Conservation (phyloP, 1,140 invertebrate species). For the Drosophila malerkotliana region DNA sequence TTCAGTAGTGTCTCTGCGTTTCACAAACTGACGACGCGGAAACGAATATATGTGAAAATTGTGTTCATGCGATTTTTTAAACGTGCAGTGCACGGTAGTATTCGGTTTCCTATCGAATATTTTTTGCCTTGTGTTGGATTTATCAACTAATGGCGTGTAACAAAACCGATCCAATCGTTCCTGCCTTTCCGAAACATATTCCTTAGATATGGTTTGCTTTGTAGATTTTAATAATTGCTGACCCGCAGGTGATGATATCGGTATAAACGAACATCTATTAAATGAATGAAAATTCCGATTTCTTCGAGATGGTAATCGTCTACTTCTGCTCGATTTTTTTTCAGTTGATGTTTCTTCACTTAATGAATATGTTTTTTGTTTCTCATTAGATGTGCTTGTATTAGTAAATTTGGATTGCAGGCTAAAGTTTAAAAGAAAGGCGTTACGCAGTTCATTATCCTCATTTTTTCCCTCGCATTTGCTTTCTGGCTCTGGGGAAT, state of each 20-base stretch:
- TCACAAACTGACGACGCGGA: slow-evolving; percentile 77
- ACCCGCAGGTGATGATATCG: slow-evolving; percentile 86
- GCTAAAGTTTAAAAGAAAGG: slow-evolving; percentile 78
- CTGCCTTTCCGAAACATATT: slow-evolving; percentile 85
- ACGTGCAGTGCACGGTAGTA: slow-evolving; percentile 84
- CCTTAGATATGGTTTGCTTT: slow-evolving; percentile 84
- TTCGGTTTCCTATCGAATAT: slow-evolving; percentile 84
- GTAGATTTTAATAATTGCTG: slow-evolving; percentile 85
- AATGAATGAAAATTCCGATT: slow-evolving; percentile 84
- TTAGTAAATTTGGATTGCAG: slow-evolving; percentile 59
- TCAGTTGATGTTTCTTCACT: slow-evolving; percentile 50
- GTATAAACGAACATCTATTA: slow-evolving; percentile 85
- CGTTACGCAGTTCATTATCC: slow-evolving; percentile 69
- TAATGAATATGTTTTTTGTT: slow-evolving; percentile 52
- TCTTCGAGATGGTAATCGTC: slow-evolving; percentile 84
- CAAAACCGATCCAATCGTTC: slow-evolving; percentile 85
- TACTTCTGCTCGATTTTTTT: slow-evolving; percentile 58
- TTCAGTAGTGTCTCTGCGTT: slow-evolving; percentile 63
- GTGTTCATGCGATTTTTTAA: slow-evolving; percentile 76
- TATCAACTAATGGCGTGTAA: slow-evolving; percentile 84
- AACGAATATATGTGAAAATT: slow-evolving; percentile 85
- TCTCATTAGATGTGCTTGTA: slow-evolving; percentile 40
- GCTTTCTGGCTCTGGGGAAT: slow-evolving; percentile 68
- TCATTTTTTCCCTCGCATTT: slow-evolving; percentile 58
- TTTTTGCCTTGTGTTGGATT: slow-evolving; percentile 82